phyloP scores from a whole-genome alignment of 2,797 vertebrate species.

The Decapterus maruadsi region DNA sequence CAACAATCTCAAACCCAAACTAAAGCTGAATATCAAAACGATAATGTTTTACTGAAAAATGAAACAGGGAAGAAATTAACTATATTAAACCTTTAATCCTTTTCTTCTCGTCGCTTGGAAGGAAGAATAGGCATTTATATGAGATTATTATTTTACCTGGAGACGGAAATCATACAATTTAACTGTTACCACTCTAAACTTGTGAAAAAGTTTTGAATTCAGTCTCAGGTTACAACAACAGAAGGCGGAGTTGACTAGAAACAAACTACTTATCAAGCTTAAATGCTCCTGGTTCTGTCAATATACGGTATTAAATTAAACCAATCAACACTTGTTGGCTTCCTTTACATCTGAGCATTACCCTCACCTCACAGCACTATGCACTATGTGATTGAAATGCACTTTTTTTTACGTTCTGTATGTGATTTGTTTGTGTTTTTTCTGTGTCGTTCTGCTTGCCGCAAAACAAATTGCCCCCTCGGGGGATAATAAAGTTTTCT shows the following conservation, averaged over 20 bases:
- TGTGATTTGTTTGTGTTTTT: too few relatives aligned
- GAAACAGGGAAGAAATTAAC: not conserved
- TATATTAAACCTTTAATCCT: not conserved
- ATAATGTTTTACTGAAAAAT: not conserved
- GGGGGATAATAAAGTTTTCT: too few relatives aligned
- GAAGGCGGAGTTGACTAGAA: not conserved
- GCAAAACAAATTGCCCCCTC: too few relatives aligned
- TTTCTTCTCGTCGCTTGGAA: not conserved
- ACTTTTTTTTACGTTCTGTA: too few relatives aligned
- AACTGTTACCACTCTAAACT: not conserved
- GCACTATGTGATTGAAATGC: too few relatives aligned
- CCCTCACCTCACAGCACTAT: too few relatives aligned
- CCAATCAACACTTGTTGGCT: not conserved
- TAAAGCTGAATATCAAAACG: slow-evolving; percentile 20
- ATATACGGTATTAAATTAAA: not conserved
- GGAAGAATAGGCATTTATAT: not conserved
- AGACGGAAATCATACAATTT: not conserved
- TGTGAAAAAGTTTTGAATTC: not conserved
- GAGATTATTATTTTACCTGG: not conserved
- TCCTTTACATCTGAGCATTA: not conserved
- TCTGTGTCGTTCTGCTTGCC: too few relatives aligned
- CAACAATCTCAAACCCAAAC: slow-evolving; percentile 50
- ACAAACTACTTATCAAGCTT: too few relatives aligned
- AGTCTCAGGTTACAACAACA: not conserved
- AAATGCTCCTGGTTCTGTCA: not conserved